These are phyloP conservation scores for Ctenochaetus hawaiiensis DNA, from an alignment of 2,797 vertebrate genomes.

Conservation along the genomic window DNA sequence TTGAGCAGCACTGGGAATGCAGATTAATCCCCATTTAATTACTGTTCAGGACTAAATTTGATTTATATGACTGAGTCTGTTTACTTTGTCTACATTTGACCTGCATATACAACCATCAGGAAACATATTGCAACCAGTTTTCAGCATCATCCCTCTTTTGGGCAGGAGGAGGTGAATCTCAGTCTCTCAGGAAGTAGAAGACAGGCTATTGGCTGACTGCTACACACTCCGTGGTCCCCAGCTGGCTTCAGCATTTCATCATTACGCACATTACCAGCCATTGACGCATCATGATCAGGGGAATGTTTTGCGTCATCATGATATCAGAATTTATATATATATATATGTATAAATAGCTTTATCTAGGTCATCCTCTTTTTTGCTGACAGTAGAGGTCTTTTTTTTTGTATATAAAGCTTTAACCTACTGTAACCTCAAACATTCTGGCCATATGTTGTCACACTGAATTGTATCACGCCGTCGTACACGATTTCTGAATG, in stretches of 20 bases:
- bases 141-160: constrained; percentile 19
- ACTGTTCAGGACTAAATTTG: background rate
- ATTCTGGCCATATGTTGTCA: background rate
- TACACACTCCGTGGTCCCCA: constrained; percentile 21
- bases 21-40: background rate
- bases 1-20: background rate
- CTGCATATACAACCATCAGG: constrained; percentile 19
- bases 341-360: constrained; percentile 47
- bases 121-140: constrained; percentile 24
- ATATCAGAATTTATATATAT: constrained; percentile 13
- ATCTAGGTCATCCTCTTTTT: constrained; percentile 57
- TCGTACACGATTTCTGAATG: constrained; percentile 8
- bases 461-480: background rate
- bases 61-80: background rate
- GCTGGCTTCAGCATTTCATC: constrained; percentile 64
- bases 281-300: constrained; percentile 77
- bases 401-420: background rate
- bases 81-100: constrained; percentile 18
- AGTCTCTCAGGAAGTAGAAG: constrained; percentile 35
- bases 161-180: constrained; percentile 32
- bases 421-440: background rate
- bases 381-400: background rate
- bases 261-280: constrained; percentile 69
- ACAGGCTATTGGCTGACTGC: constrained; percentile 27
- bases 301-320: constrained; percentile 74